These are phyloP conservation scores for Drosophila mimetica DNA, from an alignment of 2,888 invertebrate genomes.

Conservation along the genomic window DNA sequence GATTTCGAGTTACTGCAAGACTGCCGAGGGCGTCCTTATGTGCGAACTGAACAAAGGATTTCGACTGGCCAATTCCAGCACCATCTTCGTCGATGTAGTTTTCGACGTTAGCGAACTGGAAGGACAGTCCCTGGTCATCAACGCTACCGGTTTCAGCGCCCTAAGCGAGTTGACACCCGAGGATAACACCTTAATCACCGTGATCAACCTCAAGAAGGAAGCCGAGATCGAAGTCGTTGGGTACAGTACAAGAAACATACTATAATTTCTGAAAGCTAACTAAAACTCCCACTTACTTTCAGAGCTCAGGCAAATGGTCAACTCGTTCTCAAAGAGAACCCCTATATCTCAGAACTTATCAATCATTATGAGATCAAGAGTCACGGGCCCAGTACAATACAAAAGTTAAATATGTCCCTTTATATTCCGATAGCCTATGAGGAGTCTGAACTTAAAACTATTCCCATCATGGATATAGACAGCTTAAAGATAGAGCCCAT, in stretches of 20 bases:
- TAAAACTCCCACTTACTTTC: not conserved
- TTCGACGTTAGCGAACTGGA: conserved; percentile 82
- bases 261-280: not conserved
- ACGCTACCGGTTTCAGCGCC: conserved; percentile 81
- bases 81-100: conserved; percentile 31
- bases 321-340: conserved; percentile 77
- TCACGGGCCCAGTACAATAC: conserved; percentile 83
- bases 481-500: conserved; percentile 81
- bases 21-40: conserved; percentile 67
- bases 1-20: conserved; percentile 81
- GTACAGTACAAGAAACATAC: conserved; percentile 56
- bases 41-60: conserved; percentile 81
- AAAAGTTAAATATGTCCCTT: conserved; percentile 77
- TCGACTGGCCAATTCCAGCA: conserved; percentile 70
- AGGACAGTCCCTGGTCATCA: conserved; percentile 75
- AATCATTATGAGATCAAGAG: conserved; percentile 83
- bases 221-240: conserved; percentile 83
- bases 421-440: conserved; percentile 82
- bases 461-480: conserved; percentile 80
- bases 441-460: conserved; percentile 68
- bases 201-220: conserved; percentile 77
- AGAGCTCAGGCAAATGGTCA: conserved; percentile 77
- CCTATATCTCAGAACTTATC: conserved; percentile 72
- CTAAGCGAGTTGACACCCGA: conserved; percentile 72
- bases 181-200: conserved; percentile 75